Conservation (phyloP, 2,797 vertebrate species). For the Bovichtus diacanthus region DNA sequence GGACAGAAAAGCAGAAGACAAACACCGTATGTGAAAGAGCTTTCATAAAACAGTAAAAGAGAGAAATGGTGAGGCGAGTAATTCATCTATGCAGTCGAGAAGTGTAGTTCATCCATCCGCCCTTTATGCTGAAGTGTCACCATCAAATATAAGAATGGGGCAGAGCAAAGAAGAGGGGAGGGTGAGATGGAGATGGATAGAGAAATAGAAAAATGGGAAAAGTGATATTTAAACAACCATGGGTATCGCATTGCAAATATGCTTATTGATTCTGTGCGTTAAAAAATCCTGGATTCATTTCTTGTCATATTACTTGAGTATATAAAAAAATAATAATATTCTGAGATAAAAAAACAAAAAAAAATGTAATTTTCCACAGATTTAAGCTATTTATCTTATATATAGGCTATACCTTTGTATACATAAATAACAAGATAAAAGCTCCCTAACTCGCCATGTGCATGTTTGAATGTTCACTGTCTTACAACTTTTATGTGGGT, state of each 20-base stretch:
- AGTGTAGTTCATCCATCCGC: constrained; percentile 49
- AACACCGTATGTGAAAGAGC: neutral
- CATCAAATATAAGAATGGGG: constrained; percentile 42
- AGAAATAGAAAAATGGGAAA: constrained; percentile 22
- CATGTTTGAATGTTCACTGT: neutral
- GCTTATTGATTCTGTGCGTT: neutral
- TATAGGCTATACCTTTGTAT: too few relatives aligned
- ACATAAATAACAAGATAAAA: neutral
- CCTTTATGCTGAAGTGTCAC: constrained; percentile 45
- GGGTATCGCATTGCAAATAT: neutral
- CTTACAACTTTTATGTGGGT: too few relatives aligned
- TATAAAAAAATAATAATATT: neutral
- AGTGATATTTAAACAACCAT: constrained; percentile 25
- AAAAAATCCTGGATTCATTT: neutral
- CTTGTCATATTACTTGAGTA: neutral
- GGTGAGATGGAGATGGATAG: constrained; percentile 38
- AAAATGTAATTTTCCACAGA: neutral
- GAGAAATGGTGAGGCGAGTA: constrained; percentile 17
- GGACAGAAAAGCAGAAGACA: constrained; percentile 26
- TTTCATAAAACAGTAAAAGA: constrained; percentile 37
- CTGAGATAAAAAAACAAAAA: neutral
- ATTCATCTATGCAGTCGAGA: constrained; percentile 50
- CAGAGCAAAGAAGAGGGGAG: constrained; percentile 28
- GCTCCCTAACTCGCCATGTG: neutral
- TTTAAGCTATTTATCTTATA: neutral